phyloP scores from a whole-genome alignment of 2,888 invertebrate genomes.

The Drosophila ustulata region DNA sequence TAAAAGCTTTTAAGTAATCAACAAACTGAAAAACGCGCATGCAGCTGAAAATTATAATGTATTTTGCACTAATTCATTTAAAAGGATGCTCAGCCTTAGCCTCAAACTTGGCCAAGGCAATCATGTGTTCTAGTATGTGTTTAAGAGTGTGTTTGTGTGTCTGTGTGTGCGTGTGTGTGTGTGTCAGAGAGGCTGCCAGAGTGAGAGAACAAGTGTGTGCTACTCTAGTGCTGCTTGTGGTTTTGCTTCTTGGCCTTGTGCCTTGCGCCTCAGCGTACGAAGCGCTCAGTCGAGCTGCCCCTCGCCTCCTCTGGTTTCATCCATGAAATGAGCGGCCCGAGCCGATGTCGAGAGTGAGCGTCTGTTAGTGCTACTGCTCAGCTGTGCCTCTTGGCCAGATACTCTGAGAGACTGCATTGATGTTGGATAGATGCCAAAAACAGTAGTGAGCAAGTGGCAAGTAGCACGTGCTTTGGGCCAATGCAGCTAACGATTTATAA shows the following conservation, averaged over 20 bases:
- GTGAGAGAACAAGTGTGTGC: slow-evolving; percentile 29
- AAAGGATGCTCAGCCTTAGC: slow-evolving; percentile 68
- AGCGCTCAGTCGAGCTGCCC: slow-evolving; percentile 32
- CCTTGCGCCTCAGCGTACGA: slow-evolving; percentile 52
- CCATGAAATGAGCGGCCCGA: slow-evolving; percentile 4
- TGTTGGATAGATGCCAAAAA: slow-evolving; percentile 69
- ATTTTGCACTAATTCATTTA: slow-evolving; percentile 72
- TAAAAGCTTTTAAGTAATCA: slow-evolving; percentile 62
- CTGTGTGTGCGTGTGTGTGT: slow-evolving; percentile 14
- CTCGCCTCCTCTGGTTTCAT: neutral
- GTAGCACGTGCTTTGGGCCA: slow-evolving; percentile 41
- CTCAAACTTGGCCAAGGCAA: slow-evolving; percentile 67
- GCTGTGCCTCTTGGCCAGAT: slow-evolving; percentile 30
- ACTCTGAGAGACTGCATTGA: slow-evolving; percentile 52
- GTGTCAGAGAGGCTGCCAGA: slow-evolving; percentile 22
- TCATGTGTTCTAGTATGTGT: slow-evolving; percentile 14
- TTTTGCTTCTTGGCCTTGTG: slow-evolving; percentile 63
- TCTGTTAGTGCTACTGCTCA: slow-evolving; percentile 32
- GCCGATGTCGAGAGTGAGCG: slow-evolving; percentile 72
- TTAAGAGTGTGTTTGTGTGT: neutral
- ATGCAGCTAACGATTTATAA: slow-evolving; percentile 54
- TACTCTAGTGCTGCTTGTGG: slow-evolving; percentile 40
- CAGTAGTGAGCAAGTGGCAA: slow-evolving; percentile 22
- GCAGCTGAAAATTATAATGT: slow-evolving; percentile 64
- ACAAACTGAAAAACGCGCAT: slow-evolving; percentile 50